phyloP scores from a whole-genome alignment of 23 tunicate genomes.

The Oikopleura vanhoeffeni region DNA sequence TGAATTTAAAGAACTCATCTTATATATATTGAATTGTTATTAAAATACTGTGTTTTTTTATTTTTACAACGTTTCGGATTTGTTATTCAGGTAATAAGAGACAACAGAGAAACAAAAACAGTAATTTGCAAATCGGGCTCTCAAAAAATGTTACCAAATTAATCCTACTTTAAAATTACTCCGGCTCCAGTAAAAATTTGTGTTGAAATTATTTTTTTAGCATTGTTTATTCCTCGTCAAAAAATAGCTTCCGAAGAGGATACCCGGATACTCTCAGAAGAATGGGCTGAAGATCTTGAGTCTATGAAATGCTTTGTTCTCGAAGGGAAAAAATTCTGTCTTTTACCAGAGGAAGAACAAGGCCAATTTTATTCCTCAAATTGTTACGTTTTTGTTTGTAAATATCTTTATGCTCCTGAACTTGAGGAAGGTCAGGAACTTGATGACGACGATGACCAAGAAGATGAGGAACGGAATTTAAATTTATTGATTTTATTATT shows the following conservation, averaged over 20 bases:
- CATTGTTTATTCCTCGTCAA: neutral
- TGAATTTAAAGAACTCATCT: no score
- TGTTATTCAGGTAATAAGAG: no score
- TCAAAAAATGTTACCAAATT: neutral
- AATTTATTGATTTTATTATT: no score
- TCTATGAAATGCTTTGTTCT: slow-evolving; percentile 85
- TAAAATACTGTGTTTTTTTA: no score
- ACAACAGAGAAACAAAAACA: no score
- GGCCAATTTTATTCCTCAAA: slow-evolving; percentile 71
- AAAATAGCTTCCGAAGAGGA: slow-evolving; percentile 5
- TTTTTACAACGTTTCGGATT: no score
- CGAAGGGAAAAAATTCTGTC: slow-evolving; percentile 64
- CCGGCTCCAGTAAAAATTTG: neutral
- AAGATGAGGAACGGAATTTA: no score
- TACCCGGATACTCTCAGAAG: slow-evolving; percentile 53
- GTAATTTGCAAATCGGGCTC: neutral
- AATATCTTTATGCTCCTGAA: slow-evolving; percentile 34
- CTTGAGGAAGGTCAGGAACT: slow-evolving; percentile 37
- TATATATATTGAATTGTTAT: no score
- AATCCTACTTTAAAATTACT: neutral
- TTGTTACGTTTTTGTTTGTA: slow-evolving; percentile 86
- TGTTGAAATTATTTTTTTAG: neutral
- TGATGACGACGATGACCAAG: slow-evolving; percentile 38
- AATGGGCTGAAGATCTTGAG: slow-evolving; percentile 94
- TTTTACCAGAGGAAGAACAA: slow-evolving; percentile 73